Evolutionary conservation across 2,888 invertebrate genomes (phyloP), one percentile per base, ranked within the genome.

Genomic region (Palloptera scutellata): DNA sequence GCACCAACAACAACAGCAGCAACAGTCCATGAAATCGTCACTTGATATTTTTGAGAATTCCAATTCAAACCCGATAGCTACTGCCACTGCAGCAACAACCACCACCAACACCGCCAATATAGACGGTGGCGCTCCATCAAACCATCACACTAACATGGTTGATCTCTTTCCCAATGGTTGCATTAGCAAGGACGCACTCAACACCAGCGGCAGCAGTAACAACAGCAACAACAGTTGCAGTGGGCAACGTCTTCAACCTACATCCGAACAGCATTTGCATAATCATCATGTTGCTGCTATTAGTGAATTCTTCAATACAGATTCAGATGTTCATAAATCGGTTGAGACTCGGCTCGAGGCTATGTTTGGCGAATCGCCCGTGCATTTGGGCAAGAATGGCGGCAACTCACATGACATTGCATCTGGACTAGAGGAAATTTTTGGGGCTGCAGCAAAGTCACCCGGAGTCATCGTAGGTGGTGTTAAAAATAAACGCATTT

Each of bases 331-430:
- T n/a, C 82, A 80, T 43, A 85, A 85, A 71, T 83, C 85, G 0
- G 85, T 85, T 61, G 86, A 85, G 69, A 84, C 81, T 8, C 79
- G 85, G 9, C 73, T 85, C 48, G 85, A 86, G 67, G 84, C 85
- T 11, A 85, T 85, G 83, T 85, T 85, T 58, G 84, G 84, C 0
- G 85, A 84, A 72, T 84, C 84, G 0, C 85, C 85, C 0, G 84
- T 84, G 11, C 80, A 81, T 62, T 73, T 82, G 62, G 79, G 77
- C 61, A 79, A 15, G 79, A 81, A 66, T 74, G 71, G 54, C 42
- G 73, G 75, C 72, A 79, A 71, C 51, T 73, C 75, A 0, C 74
- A 79, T 40, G 85, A 84, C 67, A 80, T 84, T 69, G 84, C 84
- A 67, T 79, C 84, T 1, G 81, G 84, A 48, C 71, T 85, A 52